phyloP scores from a whole-genome alignment of 2,888 invertebrate species.

The Itoplectis maculator region DNA sequence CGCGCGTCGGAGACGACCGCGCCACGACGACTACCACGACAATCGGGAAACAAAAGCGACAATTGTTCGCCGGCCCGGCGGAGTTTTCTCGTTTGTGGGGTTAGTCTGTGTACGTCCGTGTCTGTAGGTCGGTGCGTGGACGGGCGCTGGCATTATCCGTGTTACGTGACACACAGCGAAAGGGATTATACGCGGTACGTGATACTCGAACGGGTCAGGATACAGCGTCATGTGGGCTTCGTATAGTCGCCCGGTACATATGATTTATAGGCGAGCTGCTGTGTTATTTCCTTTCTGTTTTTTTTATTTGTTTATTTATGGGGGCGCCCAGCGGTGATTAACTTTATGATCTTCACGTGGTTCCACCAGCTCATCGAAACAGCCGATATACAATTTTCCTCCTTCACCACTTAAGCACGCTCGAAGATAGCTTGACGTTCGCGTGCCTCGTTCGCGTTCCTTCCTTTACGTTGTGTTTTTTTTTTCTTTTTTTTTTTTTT shows the following conservation, averaged over 20 bases:
- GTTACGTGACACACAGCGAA: conserved; percentile 52
- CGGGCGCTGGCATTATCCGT: conserved; percentile 39
- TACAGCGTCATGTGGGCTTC: conserved; percentile 17
- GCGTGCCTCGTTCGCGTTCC: conserved; percentile 18
- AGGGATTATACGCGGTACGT: conserved; percentile 44
- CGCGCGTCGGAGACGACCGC: conserved; percentile 44
- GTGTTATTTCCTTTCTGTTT: background rate
- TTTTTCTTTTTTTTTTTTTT: background rate
- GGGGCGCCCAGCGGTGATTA: conserved; percentile 51
- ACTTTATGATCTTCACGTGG: conserved; percentile 60
- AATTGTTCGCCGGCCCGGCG: conserved; percentile 52
- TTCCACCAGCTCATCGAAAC: conserved; percentile 4
- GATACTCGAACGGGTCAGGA: conserved; percentile 37
- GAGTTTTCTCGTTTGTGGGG: conserved; percentile 44
- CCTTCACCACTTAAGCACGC: conserved; percentile 21
- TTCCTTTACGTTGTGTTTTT: background rate
- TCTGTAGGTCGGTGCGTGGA: conserved; percentile 6
- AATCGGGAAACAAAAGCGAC: conserved; percentile 57
- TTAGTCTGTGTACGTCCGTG: background rate
- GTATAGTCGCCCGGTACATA: conserved; percentile 46
- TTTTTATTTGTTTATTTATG: conserved; percentile 46
- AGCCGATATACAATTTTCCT: background rate
- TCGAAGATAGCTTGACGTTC: conserved; percentile 25
- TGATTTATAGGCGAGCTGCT: conserved; percentile 51
- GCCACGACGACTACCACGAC: conserved; percentile 36